Evolutionary conservation across 2,888 invertebrate genomes (phyloP).

Genomic region (Gibbula magus): DNA sequence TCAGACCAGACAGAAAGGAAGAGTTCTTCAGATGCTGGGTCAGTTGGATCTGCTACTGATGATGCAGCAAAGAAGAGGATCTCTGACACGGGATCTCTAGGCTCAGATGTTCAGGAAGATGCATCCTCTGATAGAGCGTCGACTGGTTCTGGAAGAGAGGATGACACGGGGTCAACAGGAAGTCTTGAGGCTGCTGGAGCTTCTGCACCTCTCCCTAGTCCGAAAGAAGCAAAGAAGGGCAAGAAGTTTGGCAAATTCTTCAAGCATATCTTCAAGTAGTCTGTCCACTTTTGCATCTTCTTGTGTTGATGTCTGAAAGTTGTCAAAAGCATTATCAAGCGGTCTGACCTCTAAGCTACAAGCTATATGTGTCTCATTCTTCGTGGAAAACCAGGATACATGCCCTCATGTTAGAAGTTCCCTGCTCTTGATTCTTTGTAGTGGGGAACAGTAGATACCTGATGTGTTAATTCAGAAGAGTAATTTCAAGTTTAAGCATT

Average conservation of each 20-base stretch:
- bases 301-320: background rate
- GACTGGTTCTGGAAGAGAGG: background rate
- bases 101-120: background rate
- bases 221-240: background rate
- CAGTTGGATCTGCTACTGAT: background rate
- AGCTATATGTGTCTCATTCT: no score
- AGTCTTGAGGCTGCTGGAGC: background rate
- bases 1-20: background rate
- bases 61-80: background rate
- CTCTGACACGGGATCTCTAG: background rate
- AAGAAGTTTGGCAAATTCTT: slow-evolving; percentile 25
- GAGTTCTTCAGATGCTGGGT: slow-evolving; percentile 9
- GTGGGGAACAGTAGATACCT: no score
- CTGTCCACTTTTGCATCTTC: no score
- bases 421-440: no score
- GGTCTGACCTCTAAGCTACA: no score
- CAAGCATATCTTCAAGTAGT: slow-evolving; percentile 23
- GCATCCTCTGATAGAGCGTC: background rate
- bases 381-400: no score
- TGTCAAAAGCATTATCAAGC: no score
- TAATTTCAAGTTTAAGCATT: no score
- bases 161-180: background rate
- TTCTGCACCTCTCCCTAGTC: background rate
- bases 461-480: no score
- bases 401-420: no score